Conservation (phyloP, 2,888 invertebrate genomes). For the Nemoura dubitans region DNA sequence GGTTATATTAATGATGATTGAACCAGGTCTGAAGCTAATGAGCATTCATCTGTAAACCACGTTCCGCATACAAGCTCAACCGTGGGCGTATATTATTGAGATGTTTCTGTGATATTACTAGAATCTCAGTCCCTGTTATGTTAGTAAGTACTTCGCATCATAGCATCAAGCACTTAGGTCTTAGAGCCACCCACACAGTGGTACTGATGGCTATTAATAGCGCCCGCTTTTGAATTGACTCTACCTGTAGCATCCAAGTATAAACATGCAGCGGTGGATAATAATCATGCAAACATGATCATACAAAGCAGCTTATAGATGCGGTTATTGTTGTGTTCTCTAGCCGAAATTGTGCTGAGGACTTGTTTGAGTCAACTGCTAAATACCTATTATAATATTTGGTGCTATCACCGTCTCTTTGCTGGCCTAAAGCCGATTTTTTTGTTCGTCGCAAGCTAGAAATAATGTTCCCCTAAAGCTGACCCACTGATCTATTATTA, state of each 20-base stretch:
- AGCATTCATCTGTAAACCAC: background rate
- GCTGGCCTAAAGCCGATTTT: background rate
- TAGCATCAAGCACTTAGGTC: too few species aligned
- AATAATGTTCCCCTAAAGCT: background rate
- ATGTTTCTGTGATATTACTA: background rate
- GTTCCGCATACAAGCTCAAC: background rate
- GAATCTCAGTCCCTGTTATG: background rate
- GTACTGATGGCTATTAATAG: background rate
- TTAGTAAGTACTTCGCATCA: background rate
- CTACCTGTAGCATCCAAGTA: too few species aligned
- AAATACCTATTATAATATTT: background rate
- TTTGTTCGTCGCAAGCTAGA: background rate
- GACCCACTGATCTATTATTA: constrained; percentile 17
- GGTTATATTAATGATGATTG: background rate
- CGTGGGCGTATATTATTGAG: background rate
- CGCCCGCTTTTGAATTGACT: background rate
- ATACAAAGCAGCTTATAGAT: too few species aligned
- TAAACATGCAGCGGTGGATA: too few species aligned
- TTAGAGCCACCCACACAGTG: background rate
- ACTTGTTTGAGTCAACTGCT: too few species aligned
- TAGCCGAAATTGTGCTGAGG: too few species aligned
- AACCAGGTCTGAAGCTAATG: background rate
- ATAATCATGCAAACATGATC: too few species aligned
- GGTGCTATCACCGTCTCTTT: background rate
- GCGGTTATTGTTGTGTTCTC: too few species aligned